A percentile compares a stretch with the other conserved stretches of the same genome.
phyloP scores from a whole-genome alignment of 2,797 vertebrate genomes.

The Channallabes apus region DNA sequence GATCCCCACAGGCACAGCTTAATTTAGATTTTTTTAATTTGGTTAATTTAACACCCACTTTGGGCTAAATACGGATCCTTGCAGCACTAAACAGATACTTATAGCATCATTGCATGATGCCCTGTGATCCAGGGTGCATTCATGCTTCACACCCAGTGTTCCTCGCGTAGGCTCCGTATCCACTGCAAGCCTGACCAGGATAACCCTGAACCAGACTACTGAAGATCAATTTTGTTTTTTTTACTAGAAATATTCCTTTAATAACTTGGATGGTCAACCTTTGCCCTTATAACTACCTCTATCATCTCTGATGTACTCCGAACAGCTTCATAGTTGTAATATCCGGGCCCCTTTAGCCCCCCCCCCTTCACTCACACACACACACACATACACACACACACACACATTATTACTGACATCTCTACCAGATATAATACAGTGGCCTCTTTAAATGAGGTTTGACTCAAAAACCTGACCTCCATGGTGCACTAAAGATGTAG shows the following conservation, averaged over 20 bases:
- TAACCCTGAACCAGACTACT: too few species aligned
- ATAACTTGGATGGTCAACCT: not conserved
- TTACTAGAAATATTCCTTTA: constrained; percentile 14
- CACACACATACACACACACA: not conserved
- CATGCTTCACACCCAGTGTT: not conserved
- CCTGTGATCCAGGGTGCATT: not conserved
- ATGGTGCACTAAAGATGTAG: not conserved
- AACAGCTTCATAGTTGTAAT: constrained; percentile 10
- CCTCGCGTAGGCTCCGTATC: not conserved
- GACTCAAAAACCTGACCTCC: not conserved
- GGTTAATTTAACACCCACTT: not conserved
- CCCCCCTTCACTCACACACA: not conserved
- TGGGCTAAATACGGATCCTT: not conserved
- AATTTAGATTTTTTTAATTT: too few species aligned
- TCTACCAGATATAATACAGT: not conserved
- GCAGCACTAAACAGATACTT: not conserved
- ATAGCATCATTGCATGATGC: too few species aligned
- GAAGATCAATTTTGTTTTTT: not conserved
- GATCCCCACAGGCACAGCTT: too few species aligned
- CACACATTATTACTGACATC: constrained; percentile 2
- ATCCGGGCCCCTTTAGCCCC: not conserved
- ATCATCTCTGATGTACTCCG: not conserved
- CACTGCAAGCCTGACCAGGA: not conserved
- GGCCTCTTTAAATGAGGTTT: constrained; percentile 15
- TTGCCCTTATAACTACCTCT: not conserved